phyloP scores from a whole-genome alignment of 1,140 invertebrate species.

The Ladona fulva region DNA sequence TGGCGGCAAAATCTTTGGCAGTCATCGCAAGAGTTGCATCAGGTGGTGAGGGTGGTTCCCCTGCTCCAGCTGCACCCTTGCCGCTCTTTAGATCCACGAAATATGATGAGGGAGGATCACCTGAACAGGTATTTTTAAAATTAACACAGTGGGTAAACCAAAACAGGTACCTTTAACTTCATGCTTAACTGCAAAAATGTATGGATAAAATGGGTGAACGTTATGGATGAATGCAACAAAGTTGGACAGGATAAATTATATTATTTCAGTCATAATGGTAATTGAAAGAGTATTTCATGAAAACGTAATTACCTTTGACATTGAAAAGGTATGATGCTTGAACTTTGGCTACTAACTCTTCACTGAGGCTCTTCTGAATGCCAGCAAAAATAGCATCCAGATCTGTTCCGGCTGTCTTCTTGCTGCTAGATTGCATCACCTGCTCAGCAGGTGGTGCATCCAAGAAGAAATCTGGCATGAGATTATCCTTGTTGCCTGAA shows the following conservation, averaged over 20 bases:
- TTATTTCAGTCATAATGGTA: no score
- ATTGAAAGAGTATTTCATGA: no score
- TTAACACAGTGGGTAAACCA: no score
- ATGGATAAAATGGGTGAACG: no score
- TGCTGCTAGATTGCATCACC: not conserved
- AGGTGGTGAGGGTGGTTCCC: conserved; percentile 54
- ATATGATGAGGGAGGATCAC: conserved; percentile 46
- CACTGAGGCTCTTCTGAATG: conserved; percentile 54
- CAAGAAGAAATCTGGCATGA: conserved; percentile 89
- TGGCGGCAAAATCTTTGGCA: conserved; percentile 61
- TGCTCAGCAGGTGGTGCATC: conserved; percentile 42
- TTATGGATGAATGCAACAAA: no score
- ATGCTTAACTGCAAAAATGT: no score
- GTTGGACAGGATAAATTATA: no score
- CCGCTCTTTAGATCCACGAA: conserved; percentile 87
- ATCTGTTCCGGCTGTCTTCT: conserved; percentile 34
- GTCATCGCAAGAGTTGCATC: conserved; percentile 85
- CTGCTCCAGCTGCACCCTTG: conserved; percentile 65
- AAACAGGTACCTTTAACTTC: no score
- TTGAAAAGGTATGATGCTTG: conserved; percentile 83
- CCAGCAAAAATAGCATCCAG: conserved; percentile 56
- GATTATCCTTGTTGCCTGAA: conserved; percentile 49
- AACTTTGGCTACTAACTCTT: conserved; percentile 70
- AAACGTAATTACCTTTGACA: conserved; percentile 62
- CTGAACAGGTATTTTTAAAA: no score